Percentiles rank a stretch among this genome's conserved stretches.
phyloP scores from a whole-genome alignment of 92 coral and sea anemone genomes.

The Umimayanthus chanpuru region DNA sequence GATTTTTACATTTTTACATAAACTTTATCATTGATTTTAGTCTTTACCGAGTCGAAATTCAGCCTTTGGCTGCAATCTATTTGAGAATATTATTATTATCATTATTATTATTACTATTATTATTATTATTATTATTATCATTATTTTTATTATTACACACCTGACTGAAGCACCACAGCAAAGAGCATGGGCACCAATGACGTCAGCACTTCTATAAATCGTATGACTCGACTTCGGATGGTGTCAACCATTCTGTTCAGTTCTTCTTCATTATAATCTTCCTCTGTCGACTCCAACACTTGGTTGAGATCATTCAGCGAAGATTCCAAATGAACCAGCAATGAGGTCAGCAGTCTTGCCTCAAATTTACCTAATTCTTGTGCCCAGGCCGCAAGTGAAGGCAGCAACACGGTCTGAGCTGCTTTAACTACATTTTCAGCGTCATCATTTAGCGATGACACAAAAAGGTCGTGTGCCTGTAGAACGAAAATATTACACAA shows the following conservation, averaged over 20 bases:
- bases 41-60: too few species aligned
- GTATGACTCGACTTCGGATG: conserved; percentile 66
- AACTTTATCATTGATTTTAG: too few species aligned
- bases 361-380: conserved; percentile 86
- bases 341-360: conserved; percentile 71
- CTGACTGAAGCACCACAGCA: conserved; percentile 83
- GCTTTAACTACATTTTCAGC: conserved; percentile 87
- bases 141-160: conserved; percentile 38
- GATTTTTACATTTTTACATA: too few species aligned
- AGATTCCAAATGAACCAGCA: conserved; percentile 45
- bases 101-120: too few species aligned
- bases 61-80: too few species aligned
- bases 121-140: too few species aligned
- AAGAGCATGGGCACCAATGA: conserved; percentile 84
- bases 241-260: conserved; percentile 58
- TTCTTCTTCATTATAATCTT: conserved; percentile 63
- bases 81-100: too few species aligned
- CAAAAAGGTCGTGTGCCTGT: conserved; percentile 84
- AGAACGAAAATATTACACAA: background rate
- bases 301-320: conserved; percentile 69
- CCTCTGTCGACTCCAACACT: conserved; percentile 60
- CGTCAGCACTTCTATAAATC: conserved; percentile 75
- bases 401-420: conserved; percentile 75
- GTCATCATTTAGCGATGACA: conserved; percentile 74
- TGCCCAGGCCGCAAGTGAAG: conserved; percentile 88